Conservation (phyloP, 2,113 vertebrate species). For the Cyanoliseus patagonus region DNA sequence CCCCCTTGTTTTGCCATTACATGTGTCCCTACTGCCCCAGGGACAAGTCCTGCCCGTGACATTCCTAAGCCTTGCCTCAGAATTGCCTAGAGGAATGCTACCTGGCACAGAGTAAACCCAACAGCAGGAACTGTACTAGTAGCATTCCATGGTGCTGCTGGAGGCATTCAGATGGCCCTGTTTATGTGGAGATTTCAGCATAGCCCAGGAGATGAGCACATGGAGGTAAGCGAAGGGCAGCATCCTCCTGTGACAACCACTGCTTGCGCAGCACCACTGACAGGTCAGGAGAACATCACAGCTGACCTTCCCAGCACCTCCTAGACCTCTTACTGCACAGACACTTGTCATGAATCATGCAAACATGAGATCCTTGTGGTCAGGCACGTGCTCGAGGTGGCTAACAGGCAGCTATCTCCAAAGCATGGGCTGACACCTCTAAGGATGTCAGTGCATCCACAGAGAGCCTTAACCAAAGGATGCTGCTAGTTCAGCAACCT, state of each 20-base stretch:
- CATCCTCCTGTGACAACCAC: background rate
- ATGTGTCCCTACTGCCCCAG: background rate
- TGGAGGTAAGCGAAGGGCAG: background rate
- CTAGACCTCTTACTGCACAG: background rate
- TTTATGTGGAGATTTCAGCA: background rate
- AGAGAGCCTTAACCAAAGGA: background rate
- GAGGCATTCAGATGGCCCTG: background rate
- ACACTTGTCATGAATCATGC: background rate
- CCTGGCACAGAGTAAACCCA: background rate
- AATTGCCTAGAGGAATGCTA: background rate
- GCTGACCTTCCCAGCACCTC: background rate
- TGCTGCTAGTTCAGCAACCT: background rate
- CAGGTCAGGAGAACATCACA: background rate
- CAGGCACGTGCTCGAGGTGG: background rate
- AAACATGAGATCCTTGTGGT: background rate
- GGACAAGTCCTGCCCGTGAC: background rate
- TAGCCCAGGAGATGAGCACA: background rate
- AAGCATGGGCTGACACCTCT: background rate
- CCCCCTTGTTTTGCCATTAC: background rate
- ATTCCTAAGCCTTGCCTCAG: background rate
- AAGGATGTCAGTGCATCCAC: accelerated
- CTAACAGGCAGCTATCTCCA: background rate
- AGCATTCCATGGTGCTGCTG: background rate
- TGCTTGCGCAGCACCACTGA: background rate
- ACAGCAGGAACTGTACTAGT: accelerated